Evolutionary conservation across 2,888 invertebrate species (phyloP), one percentile per base, ranked within the genome.

Genomic region (Noctua fimbriata): DNA sequence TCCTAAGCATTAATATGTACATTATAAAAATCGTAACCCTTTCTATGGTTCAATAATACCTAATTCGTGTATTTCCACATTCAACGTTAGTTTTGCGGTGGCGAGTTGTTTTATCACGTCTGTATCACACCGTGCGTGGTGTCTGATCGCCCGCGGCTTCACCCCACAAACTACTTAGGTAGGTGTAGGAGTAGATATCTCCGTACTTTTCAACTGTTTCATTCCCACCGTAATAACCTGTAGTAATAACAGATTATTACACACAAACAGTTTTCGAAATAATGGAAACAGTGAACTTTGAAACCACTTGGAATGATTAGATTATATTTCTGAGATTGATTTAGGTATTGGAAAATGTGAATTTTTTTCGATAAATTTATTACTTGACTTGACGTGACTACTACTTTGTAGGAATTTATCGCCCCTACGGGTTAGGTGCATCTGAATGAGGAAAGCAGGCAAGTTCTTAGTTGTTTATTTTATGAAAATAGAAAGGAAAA

Each of bases 101-200:
- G 76, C 52, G 55, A 77, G 67, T 85, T 82, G 81, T 87, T 88
- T 87, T 88, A 87, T 82, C 77, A 49, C 67, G 77, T 73, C 74
- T 79, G 89, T 82, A 86, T 82, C 85, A 86, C 76, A 86, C 76
- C 52, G 87, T 84, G 77, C 72, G 83, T 88, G 88, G 88, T 89
- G 88, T 89, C 87, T 84, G 82, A 28, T 67, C 44, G 49, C 28
- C 49, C 69, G 65, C 69, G 73, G 81, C 74, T 74, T 78, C 84
- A 78, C 82, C 86, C 88, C 84, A 76, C 87, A 67, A 9, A 44
- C 24, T 44, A 67, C 67, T n/a, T 28, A 18, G 44, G 41, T 41
- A 41, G 41, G 41, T 41, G 41, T 41, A 41, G 9, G 7, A 41
- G 41, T 41, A 41, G 41, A 86, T 89, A 86, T 77, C 78, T 77